phyloP scores from a whole-genome alignment of 1,140 invertebrate species.

The Hetaerina americana region DNA sequence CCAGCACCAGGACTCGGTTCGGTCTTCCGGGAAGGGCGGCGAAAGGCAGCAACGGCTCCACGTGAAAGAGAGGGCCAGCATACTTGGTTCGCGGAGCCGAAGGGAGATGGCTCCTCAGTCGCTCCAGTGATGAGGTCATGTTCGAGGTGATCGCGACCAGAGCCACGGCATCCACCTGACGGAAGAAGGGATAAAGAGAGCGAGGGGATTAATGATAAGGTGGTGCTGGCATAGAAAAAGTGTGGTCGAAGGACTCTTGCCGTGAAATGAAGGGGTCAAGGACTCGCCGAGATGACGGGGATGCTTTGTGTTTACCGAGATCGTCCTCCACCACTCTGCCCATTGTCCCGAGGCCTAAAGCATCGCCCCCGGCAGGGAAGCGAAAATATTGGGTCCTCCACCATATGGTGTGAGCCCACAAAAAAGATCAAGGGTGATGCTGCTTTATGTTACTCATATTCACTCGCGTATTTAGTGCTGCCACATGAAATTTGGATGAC shows the following conservation, averaged over 20 bases:
- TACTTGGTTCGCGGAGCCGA: conserved; percentile 4
- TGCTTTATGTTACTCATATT: no score
- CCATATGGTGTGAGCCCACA: no score
- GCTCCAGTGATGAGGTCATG: neutral
- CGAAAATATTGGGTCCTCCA: no score
- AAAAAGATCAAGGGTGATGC: no score
- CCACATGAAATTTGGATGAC: no score
- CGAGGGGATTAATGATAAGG: no score
- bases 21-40: neutral
- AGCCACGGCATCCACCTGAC: conserved; percentile 3
- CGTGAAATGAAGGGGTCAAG: neutral
- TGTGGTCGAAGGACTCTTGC: neutral
- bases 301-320: neutral
- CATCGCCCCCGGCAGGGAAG: no score
- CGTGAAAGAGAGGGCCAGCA: conserved; percentile 9
- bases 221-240: neutral
- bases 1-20: conserved; percentile 4
- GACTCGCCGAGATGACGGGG: neutral
- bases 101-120: neutral
- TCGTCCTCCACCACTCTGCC: no score
- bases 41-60: conserved; percentile 11
- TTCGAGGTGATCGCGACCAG: neutral
- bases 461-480: no score
- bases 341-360: no score
- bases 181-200: neutral